Evolutionary conservation across 1,140 invertebrate genomes (phyloP), one percentile per base, ranked within the genome.

Genomic region (Zaprionus vittiger): DNA sequence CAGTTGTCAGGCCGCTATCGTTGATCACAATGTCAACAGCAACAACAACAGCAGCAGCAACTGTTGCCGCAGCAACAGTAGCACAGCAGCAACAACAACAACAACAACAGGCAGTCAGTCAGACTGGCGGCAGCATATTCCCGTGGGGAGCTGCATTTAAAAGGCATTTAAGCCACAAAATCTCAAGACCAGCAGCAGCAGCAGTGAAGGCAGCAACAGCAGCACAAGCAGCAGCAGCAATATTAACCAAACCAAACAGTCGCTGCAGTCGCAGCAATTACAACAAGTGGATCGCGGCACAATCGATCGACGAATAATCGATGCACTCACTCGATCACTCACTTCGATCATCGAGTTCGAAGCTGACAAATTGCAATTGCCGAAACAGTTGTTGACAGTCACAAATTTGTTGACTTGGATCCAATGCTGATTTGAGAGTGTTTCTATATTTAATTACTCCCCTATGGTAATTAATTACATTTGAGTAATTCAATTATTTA

Each of bases 101-200:
- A 72, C 75, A 86, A 80, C 77, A 86, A 67, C 41, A 59, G 60
- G 59, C 68, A 78, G 80, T 85, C 83, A 75, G 84, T 74, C 80
- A 75, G 82, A 86, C 82, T 85, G 81, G 82, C 82, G 82, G 77
- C 84, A 61, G 84, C 84, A 89, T 84, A 91, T 91, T 91, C 90
- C 90, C 90, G 81, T 90, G 85, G 90, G 90, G 90, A 90, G 83
- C 76, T 86, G 90, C 85, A 87, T 91, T 91, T 90, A 91, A 91
- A 91, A 90, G 83, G 81, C 90, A 91, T 91, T 91, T 91, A 91
- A 91, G 87, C 81, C 87, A 91, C 84, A 91, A 87, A 87, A 91
- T 83, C 84, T 76, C 60, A 76, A 79, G 89, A 80, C 68, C 69
- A 68, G 73, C 72, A 59, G 47, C 47, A 52, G 7, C 44, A 63